Evolutionary conservation across 1,140 invertebrate species (phyloP), one percentile per base, ranked within the genome.

Genomic region (Teleogryllus occipitalis): DNA sequence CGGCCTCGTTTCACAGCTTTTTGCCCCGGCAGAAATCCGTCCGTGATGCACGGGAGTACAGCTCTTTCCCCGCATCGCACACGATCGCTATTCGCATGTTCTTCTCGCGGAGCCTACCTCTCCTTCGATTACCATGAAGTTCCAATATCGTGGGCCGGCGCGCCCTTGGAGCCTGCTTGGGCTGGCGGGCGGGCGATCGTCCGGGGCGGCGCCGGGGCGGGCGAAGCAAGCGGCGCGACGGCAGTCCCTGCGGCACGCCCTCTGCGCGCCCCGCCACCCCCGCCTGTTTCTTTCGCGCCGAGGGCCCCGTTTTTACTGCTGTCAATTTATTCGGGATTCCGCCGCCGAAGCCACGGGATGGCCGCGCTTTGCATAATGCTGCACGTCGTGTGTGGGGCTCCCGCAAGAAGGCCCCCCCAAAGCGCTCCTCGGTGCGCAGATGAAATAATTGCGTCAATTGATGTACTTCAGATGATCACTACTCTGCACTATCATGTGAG

Each of bases 301-400:
- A 18, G 54, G 54, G 10, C 65, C 78, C 47, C 65, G 27, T 54
- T 22, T 79, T 79, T 73, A 79, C 78, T 79, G 73, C 78, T 79
- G 78, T 79, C 78, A 79, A 79, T 79, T 79, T 79, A 79, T 75
- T 79, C 72, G 73, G 78, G 78, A 79, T 79, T 79, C 12, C 8
- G 47, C 46, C 14, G n/a, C 8, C 47, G 12, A 79, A 75, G 78
- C 78, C 72, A 14, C 78, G 78, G n/a, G 74, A 27, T 39, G 47
- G 21, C 39, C 21, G 65, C 78, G 65, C 14, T 79, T 79, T 79
- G 78, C 78, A 79, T 79, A 79, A 75, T 79, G 65, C 21, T 5
- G n/a, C 54, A 7, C 10, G 18, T 75, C 21, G 27, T 10, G 21
- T 39, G 74, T 39, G 12, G 74, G 12, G 74, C 74, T 75, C 74